Evolutionary conservation across 2,888 invertebrate species (phyloP).

Genomic region (Argynnis bischoffii): DNA sequence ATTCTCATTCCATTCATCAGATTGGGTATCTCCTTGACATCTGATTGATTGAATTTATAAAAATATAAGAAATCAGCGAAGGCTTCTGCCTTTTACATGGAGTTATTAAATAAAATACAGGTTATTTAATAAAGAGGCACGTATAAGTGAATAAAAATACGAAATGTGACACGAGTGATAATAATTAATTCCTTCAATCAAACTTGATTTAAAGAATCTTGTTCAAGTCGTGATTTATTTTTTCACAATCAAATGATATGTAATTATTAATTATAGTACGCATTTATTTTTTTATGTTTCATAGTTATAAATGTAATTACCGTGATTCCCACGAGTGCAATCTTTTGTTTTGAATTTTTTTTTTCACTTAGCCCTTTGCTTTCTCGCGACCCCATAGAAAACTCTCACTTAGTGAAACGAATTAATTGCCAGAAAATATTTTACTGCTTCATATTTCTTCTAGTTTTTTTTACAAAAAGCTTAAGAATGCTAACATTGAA

Average conservation of each 20-base stretch:
- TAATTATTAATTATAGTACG: conserved; percentile 15
- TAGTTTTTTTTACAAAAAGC: too few species aligned
- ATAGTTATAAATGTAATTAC: conserved; percentile 14
- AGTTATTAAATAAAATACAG: conserved; percentile 7
- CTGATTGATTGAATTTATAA: too few species aligned
- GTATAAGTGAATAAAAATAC: neutral
- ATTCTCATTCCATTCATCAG: too few species aligned
- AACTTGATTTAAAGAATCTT: conserved; percentile 23
- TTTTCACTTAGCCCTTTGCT: conserved; percentile 1
- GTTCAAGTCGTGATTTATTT: conserved; percentile 12
- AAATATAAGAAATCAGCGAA: too few species aligned
- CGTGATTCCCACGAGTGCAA: conserved; percentile 10
- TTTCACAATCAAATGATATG: conserved; percentile 15
- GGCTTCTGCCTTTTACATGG: neutral
- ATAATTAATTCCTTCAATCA: conserved; percentile 24
- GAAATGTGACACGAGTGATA: conserved; percentile 5
- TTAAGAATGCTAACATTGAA: too few species aligned
- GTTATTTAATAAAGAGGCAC: neutral
- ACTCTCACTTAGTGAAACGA: neutral
- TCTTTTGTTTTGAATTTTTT: conserved; percentile 7
- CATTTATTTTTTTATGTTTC: conserved; percentile 13
- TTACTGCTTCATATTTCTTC: too few species aligned
- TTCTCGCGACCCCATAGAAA: neutral
- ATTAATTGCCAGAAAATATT: neutral
- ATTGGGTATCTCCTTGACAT: too few species aligned